Percentiles rank a stretch among this genome's conserved stretches.
These are phyloP conservation scores for Poecilia picta DNA, from an alignment of 2,797 vertebrate genomes.

Conservation along the genomic window DNA sequence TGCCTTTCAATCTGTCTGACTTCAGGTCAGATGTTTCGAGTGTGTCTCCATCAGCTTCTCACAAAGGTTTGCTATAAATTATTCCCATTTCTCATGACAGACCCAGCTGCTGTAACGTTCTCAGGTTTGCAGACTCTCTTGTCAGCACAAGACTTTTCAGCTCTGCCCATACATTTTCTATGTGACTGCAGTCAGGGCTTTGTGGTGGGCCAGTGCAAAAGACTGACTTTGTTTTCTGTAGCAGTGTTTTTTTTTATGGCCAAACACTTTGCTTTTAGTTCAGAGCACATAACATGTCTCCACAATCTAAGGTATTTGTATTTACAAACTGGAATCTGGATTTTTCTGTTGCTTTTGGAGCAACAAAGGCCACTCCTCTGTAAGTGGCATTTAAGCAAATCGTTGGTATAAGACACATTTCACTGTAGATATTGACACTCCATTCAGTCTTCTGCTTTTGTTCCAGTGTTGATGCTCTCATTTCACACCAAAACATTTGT, in stretches of 20 bases:
- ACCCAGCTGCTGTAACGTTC: neutral
- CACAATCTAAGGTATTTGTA: neutral
- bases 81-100: neutral
- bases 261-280: neutral
- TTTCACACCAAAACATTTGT: neutral
- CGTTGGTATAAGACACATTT: neutral
- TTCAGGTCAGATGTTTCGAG: neutral
- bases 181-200: neutral
- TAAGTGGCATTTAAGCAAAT: neutral
- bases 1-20: neutral
- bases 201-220: neutral
- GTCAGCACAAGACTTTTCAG: neutral
- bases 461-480: neutral
- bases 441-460: neutral
- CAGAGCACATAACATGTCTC: neutral
- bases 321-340: neutral
- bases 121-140: neutral
- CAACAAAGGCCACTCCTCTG: neutral
- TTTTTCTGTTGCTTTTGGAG: neutral
- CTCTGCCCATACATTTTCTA: too few species aligned
- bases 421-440: neutral
- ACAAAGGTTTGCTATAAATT: neutral
- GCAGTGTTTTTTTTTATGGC: neutral
- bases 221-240: neutral
- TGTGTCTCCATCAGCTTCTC: neutral